Base-by-base conservation (phyloP, 2,113 vertebrate genomes). In the Microtus ochrogaster region DNA sequence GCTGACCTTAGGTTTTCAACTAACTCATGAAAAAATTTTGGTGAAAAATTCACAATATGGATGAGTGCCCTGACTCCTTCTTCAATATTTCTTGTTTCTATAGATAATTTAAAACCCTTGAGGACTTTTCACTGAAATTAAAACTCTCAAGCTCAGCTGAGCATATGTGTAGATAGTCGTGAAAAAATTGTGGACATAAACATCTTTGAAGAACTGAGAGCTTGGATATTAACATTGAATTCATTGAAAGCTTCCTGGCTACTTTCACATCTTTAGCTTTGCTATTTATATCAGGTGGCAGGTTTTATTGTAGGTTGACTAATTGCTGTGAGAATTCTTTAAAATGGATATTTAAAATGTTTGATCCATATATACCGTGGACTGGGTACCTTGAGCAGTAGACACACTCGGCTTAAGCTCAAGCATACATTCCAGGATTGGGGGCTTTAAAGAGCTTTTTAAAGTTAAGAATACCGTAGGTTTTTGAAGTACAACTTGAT, bases 251-350 rank as follows among this genome's bases (percentile, higher is more conserved):
- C 14, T 36, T 93, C 36, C 14, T 39, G n/a, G 14, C 41, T 84
- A 44, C 65, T 83, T 83, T 73, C 85, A 39, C 10, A 66, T 79
- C 68, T 96, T 93, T 66, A 70, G 33, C 87, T 94, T 90, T 91
- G 36, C 74, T 84, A 3, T 96, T 93, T 28, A 66, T 95, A 82
- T 81, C 2, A 3, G 24, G n/a, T 73, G 44, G 12, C 52, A 49
- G 72, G 76, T 90, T 89, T 95, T 90, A 76, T 92, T 94, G 73
- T 90, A 3, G 22, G 41, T 49, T 88, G 65, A 44, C 68, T 94
- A 58, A 90, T 85, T 95, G 95, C 58, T 93, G 26, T 94, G 49
- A 74, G 65, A 92, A 89, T 93, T 94, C 79, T 96, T 94, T 97
- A 87, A 96, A 96, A 91, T 55, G 85, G 65, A 58, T 58, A 58